Base-by-base conservation (phyloP, 2,113 vertebrate genomes). In the Scopus umbretta region DNA sequence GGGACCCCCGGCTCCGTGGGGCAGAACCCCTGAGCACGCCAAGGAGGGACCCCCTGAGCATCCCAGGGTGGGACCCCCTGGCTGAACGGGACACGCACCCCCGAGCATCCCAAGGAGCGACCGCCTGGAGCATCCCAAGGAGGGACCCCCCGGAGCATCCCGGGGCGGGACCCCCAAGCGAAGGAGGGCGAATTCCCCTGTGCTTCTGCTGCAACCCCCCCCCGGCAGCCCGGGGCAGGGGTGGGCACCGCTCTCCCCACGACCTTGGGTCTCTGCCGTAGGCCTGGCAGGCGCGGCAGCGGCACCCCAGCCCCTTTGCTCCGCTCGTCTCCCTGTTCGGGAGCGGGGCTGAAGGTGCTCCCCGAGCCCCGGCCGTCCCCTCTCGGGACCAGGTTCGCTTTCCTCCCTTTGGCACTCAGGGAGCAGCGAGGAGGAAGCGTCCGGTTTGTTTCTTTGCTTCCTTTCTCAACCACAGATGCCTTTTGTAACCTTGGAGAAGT, bases 401-500 rank as follows among this genome's bases (percentile, higher is more conserved):
- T 61, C 42, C 56, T 84, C 20, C 40, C 43, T 63, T 18, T 25
- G 52, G 20, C 32, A 12, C 86, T 59, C 20, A 0, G 63, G 43
- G 36, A 23, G 70, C 19, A 10, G 67, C 5, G 10, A 17, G 61
- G 80, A 80, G 88, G 88, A 88, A 67, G 68, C 10, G 3, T 52
- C 71, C 13, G 3, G 27, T 95, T 84, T 61, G 59, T 62, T 81
- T 65, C 43, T 38, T 42, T 29, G 38, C 84, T 92, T 95, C 91
- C 83, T 85, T 72, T 84, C 49, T 26, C 49, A 45, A 49, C 83
- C 83, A 32, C 88, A 43, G 63, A 70, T 68, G 32, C 79, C 55
- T 92, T 84, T 63, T 89, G 83, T 96, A 95, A 95, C 95, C 95
- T 95, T 96, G 91, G 62, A 94, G 56, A 74, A 97, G 84, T 91